Evolutionary conservation across 2,797 vertebrate genomes (phyloP).

Genomic region (Sebastes steindachneri): DNA sequence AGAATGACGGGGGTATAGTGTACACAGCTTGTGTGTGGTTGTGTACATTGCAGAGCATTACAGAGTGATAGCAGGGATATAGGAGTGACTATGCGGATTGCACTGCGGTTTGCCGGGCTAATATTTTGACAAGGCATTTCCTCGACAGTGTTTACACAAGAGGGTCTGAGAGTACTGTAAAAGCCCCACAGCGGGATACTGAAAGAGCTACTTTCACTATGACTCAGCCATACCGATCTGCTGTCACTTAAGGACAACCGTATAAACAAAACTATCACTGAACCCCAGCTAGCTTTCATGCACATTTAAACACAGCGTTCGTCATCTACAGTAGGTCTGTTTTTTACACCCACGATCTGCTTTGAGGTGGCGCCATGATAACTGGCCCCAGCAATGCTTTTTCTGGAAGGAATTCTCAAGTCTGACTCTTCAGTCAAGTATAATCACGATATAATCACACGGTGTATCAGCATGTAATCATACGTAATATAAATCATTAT

Average conservation of each 20-base stretch:
- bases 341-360: neutral
- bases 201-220: constrained; percentile 21
- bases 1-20: neutral
- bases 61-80: constrained; percentile 21
- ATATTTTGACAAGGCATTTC: constrained; percentile 71
- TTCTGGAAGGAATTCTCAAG: neutral
- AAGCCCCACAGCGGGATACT: constrained; percentile 16
- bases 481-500: neutral
- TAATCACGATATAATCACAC: neutral
- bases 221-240: constrained; percentile 12
- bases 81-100: constrained; percentile 18
- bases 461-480: constrained; percentile 7
- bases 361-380: constrained; percentile 11
- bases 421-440: neutral
- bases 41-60: constrained; percentile 13
- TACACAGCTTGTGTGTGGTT: neutral
- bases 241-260: neutral
- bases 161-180: constrained; percentile 10
- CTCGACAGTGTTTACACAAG: constrained; percentile 56
- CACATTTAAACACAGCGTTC: constrained; percentile 25
- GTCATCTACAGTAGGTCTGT: neutral
- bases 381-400: neutral
- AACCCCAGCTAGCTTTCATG: neutral
- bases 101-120: constrained; percentile 39
- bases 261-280: constrained; percentile 21